Percentiles rank a stretch among this genome's conserved stretches.
Conservation (phyloP, 37 sponge, comb jelly and placozoan species). For the Beroe ovata region DNA sequence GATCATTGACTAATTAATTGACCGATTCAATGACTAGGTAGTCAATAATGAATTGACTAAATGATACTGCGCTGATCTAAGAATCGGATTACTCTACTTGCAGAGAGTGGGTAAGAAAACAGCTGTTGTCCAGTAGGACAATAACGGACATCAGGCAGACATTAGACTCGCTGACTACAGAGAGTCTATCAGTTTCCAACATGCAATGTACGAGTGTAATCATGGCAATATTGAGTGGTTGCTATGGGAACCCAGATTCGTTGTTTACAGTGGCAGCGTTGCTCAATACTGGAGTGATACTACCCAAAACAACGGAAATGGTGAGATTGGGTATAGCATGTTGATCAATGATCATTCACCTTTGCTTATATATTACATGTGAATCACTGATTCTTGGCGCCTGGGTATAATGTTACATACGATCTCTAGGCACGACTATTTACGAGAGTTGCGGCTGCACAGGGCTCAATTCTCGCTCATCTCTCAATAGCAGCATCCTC, state of each 20-base stretch:
- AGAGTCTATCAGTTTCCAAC: neutral
- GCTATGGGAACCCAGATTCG: neutral
- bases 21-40: no score
- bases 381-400: no score
- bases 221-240: neutral
- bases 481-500: neutral
- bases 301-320: neutral
- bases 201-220: constrained; percentile 6
- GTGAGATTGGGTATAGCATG: no score
- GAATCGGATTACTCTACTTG: no score
- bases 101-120: neutral
- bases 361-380: no score
- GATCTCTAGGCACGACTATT: neutral
- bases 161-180: neutral
- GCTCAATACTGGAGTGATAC: neutral
- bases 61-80: no score
- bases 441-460: constrained; percentile 7
- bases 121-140: neutral
- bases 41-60: no score
- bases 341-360: no score
- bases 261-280: constrained; percentile 36
- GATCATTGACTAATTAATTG: no score
- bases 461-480: constrained; percentile 42
- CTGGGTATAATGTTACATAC: no score
- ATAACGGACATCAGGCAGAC: neutral